These are phyloP conservation scores for Drosophila algonquin DNA, from an alignment of 2,888 invertebrate genomes.

Conservation along the genomic window DNA sequence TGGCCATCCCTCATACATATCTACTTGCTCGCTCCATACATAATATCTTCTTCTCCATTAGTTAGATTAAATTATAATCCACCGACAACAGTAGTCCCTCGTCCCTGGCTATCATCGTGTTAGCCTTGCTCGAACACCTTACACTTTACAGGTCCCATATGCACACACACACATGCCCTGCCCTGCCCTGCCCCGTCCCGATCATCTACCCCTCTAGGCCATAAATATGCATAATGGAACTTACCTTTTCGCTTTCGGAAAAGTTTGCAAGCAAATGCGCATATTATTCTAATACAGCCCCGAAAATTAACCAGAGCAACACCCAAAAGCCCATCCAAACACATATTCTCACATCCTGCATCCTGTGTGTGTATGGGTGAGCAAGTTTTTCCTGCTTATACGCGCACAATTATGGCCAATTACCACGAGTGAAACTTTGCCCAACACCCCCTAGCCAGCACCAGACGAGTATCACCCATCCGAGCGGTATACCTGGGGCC, in stretches of 20 bases:
- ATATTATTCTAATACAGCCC: conserved; percentile 75
- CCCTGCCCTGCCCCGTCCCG: neutral
- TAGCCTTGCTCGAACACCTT: conserved; percentile 42
- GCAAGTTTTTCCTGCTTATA: conserved; percentile 51
- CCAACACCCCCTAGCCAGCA: neutral
- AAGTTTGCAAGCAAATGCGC: conserved; percentile 79
- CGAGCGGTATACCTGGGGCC: conserved; percentile 22
- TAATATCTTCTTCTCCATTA: conserved; percentile 16
- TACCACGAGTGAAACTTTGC: conserved; percentile 58
- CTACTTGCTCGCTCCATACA: too few relatives aligned
- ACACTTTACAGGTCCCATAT: conserved; percentile 24
- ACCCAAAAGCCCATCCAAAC: neutral
- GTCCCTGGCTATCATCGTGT: conserved; percentile 25
- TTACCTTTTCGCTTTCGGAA: conserved; percentile 68
- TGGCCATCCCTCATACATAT: neutral
- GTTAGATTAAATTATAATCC: conserved; percentile 43
- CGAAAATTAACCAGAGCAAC: conserved; percentile 54
- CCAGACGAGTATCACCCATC: too few relatives aligned
- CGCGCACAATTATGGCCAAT: conserved; percentile 74
- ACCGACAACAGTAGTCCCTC: neutral
- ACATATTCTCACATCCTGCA: conserved; percentile 19
- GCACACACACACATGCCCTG: conserved; percentile 17
- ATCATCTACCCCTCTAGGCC: conserved; percentile 34
- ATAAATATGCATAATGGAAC: conserved; percentile 77
- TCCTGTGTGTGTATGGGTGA: conserved; percentile 27